These are phyloP conservation scores for Tachystola acroxantha DNA, from an alignment of 2,888 invertebrate species.

Conservation along the genomic window DNA sequence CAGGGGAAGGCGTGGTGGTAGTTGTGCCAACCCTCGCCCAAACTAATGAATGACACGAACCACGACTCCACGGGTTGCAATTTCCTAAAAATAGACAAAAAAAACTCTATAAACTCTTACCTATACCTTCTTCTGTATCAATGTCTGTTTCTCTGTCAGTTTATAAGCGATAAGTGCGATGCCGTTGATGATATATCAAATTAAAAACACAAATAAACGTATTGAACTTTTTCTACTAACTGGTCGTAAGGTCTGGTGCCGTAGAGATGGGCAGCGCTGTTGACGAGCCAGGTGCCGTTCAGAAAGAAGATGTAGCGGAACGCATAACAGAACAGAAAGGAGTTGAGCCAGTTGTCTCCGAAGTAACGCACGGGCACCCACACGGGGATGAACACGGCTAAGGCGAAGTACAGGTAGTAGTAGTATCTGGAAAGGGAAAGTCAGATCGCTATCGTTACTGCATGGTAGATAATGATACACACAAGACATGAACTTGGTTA, in stretches of 20 bases:
- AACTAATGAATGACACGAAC: constrained; percentile 82
- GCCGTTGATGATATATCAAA: too few relatives aligned
- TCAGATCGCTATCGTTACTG: background rate
- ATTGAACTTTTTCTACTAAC: too few relatives aligned
- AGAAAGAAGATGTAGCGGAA: constrained; percentile 80
- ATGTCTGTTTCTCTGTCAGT: too few relatives aligned
- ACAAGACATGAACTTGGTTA: too few relatives aligned
- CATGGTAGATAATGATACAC: too few relatives aligned
- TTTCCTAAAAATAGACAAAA: constrained; percentile 70
- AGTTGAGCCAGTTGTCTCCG: constrained; percentile 80
- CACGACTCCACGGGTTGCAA: constrained; percentile 89
- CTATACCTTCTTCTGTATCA: too few relatives aligned
- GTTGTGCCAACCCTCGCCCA: constrained; percentile 95
- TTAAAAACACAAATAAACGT: too few relatives aligned
- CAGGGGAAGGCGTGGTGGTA: constrained; percentile 95
- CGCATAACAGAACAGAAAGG: constrained; percentile 80
- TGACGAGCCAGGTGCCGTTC: constrained; percentile 90
- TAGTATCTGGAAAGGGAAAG: constrained; percentile 79
- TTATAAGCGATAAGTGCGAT: too few relatives aligned
- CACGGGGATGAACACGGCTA: constrained; percentile 80
- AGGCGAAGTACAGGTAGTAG: constrained; percentile 74
- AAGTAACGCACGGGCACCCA: constrained; percentile 82
- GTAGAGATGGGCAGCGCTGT: constrained; percentile 88
- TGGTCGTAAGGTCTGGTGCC: constrained; percentile 88
- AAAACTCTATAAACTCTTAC: background rate